phyloP scores from a whole-genome alignment of 1,140 invertebrate species.

The Danaus plexippus region DNA sequence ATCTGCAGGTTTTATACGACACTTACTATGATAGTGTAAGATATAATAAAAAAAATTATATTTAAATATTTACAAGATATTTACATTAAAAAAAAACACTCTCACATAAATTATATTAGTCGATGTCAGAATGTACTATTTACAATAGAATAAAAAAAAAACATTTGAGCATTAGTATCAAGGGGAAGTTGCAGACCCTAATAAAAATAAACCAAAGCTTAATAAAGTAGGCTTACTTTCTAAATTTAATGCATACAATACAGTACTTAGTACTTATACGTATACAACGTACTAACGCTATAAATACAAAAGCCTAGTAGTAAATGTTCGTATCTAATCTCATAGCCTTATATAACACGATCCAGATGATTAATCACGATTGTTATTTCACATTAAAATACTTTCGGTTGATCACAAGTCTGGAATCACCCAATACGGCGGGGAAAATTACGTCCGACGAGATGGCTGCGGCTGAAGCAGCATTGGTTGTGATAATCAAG shows the following conservation, averaged over 20 bases:
- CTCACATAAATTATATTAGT: conserved; percentile 37
- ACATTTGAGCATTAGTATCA: conserved; percentile 66
- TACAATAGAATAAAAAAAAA: conserved; percentile 61
- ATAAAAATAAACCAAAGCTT: conserved; percentile 45
- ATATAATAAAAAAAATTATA: conserved; percentile 21
- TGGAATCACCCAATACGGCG: conserved; percentile 61
- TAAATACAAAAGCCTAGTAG: conserved; percentile 56
- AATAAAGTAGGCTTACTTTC: conserved; percentile 27
- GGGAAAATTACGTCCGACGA: conserved; percentile 44
- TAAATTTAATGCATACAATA: conserved; percentile 31
- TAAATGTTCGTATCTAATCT: conserved; percentile 62
- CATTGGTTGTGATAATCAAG: conserved; percentile 70
- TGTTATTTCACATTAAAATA: conserved; percentile 46
- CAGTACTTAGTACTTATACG: conserved; percentile 67
- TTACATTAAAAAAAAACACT: conserved; percentile 26
- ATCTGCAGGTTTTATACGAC: conserved; percentile 23
- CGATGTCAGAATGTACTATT: conserved; percentile 51
- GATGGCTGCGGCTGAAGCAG: conserved; percentile 18
- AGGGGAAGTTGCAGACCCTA: conserved; percentile 55
- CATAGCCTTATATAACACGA: conserved; percentile 60
- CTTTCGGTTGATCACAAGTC: conserved; percentile 54
- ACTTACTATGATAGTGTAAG: conserved; percentile 22
- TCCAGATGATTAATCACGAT: conserved; percentile 32
- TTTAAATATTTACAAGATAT: conserved; percentile 33
- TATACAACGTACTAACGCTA: conserved; percentile 29